A percentile compares a stretch with the other conserved stretches of the same genome.
These are phyloP conservation scores for Julus scandinavius DNA, from an alignment of 2,888 invertebrate species.

Conservation along the genomic window DNA sequence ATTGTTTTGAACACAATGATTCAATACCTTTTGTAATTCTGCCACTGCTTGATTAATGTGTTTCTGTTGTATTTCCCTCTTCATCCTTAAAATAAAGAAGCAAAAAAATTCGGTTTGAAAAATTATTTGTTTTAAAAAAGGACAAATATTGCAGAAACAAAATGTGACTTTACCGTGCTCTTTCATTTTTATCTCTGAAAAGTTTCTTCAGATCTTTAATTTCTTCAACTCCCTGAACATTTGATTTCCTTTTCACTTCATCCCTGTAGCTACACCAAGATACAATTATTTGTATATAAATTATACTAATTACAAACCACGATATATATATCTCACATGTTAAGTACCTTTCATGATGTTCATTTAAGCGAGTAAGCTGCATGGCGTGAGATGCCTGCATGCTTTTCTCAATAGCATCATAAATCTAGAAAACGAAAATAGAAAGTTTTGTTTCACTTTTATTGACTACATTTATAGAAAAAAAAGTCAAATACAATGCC, in stretches of 20 bases:
- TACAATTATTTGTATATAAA: neutral
- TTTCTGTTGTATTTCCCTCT: slow-evolving; percentile 81
- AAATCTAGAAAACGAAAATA: slow-evolving; percentile 62
- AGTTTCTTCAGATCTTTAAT: slow-evolving; percentile 87
- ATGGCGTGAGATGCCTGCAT: slow-evolving; percentile 80
- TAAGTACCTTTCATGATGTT: slow-evolving; percentile 72
- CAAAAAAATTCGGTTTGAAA: slow-evolving; percentile 45
- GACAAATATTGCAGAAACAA: slow-evolving; percentile 53
- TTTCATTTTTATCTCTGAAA: slow-evolving; percentile 88
- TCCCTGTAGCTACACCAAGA: slow-evolving; percentile 63
- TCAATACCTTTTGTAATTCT: slow-evolving; percentile 56
- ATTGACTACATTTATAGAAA: neutral
- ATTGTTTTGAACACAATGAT: too few species aligned
- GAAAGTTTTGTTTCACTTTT: neutral
- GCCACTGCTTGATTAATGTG: slow-evolving; percentile 57
- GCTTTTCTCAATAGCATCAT: slow-evolving; percentile 76
- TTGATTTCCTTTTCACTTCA: slow-evolving; percentile 77
- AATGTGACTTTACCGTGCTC: slow-evolving; percentile 69
- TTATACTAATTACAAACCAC: neutral
- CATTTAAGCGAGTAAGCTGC: slow-evolving; percentile 80
- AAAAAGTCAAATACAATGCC: neutral
- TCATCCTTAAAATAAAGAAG: slow-evolving; percentile 71
- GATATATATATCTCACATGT: neutral
- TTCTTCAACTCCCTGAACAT: slow-evolving; percentile 85
- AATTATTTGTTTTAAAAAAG: neutral